These are phyloP conservation scores for Speoplatyrhinus poulsoni DNA, from an alignment of 2,113 vertebrate genomes.

Conservation along the genomic window DNA sequence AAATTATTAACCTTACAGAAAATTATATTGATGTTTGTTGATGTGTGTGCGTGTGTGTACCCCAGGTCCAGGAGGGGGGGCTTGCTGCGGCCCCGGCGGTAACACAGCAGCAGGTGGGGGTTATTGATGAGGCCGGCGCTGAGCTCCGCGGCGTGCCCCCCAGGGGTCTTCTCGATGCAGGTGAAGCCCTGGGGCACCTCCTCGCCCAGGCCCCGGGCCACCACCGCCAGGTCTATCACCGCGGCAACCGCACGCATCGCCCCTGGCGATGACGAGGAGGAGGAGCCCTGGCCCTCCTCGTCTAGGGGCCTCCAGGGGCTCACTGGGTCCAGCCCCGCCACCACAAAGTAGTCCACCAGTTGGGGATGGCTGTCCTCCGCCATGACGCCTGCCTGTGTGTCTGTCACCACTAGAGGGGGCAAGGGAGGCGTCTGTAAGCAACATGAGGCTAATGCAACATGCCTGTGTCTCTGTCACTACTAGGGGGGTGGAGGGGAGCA, in stretches of 20 bases:
- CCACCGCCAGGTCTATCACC: constrained; percentile 88
- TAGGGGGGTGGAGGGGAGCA: background rate
- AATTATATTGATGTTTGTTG: background rate
- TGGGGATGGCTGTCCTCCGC: constrained; percentile 91
- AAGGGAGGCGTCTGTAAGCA: background rate
- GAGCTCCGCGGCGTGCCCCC: constrained; percentile 87
- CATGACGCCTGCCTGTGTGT: constrained; percentile 76
- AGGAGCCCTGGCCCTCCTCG: constrained; percentile 74
- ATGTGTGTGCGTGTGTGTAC: constrained; percentile 59
- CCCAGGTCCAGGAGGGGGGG: constrained; percentile 88
- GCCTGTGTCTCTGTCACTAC: background rate
- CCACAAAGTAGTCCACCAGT: constrained; percentile 95
- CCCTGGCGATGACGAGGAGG: constrained; percentile 22
- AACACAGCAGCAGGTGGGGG: constrained; percentile 91
- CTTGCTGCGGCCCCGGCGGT: constrained; percentile 87
- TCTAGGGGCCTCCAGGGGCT: constrained; percentile 76
- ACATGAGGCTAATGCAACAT: background rate
- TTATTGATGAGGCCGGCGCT: constrained; percentile 89
- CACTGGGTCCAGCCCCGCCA: constrained; percentile 82
- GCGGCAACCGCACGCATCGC: constrained; percentile 79
- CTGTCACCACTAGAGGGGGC: constrained; percentile 42
- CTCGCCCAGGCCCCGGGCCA: constrained; percentile 87
- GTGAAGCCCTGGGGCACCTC: constrained; percentile 95
- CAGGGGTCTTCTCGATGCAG: constrained; percentile 87
- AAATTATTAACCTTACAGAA: too few relatives aligned